Evolutionary conservation across 2,797 vertebrate species (phyloP).

Genomic region (Percopsis omiscomaycus): DNA sequence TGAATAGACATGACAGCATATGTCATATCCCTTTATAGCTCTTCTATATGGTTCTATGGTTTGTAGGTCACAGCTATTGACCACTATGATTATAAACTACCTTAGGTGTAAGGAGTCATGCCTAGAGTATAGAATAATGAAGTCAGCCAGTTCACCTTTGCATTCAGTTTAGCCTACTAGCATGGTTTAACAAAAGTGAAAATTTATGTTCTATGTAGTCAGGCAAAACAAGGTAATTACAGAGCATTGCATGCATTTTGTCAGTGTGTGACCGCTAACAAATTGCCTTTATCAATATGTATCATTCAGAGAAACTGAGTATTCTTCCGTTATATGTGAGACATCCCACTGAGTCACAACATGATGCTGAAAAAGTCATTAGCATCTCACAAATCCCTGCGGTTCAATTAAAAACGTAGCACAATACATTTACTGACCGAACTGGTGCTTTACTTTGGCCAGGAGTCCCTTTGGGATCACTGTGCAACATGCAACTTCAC

Average conservation of each 20-base stretch:
- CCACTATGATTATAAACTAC: no score
- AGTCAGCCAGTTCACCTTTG: conserved; percentile 11
- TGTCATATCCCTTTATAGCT: no score
- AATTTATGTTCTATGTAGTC: conserved; percentile 14
- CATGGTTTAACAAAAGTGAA: conserved; percentile 15
- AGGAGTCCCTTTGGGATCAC: conserved; percentile 17
- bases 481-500: conserved; percentile 12
- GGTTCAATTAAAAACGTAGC: conserved; percentile 59
- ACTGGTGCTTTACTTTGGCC: conserved; percentile 19
- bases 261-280: conserved; percentile 57
- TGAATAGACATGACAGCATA: no score
- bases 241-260: conserved; percentile 48
- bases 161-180: conserved; percentile 21
- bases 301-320: conserved; percentile 48
- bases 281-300: conserved; percentile 68
- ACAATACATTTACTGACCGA: conserved; percentile 5
- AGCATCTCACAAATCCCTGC: conserved; percentile 38
- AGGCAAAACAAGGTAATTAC: conserved; percentile 36
- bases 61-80: no score
- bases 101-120: conserved; percentile 7
- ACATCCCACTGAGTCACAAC: conserved; percentile 41
- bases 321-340: conserved; percentile 24
- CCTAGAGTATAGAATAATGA: conserved; percentile 20
- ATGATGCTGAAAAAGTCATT: conserved; percentile 54
- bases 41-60: no score